Base-by-base conservation (phyloP, 1,140 invertebrate genomes). In the Caerostris darwini region DNA sequence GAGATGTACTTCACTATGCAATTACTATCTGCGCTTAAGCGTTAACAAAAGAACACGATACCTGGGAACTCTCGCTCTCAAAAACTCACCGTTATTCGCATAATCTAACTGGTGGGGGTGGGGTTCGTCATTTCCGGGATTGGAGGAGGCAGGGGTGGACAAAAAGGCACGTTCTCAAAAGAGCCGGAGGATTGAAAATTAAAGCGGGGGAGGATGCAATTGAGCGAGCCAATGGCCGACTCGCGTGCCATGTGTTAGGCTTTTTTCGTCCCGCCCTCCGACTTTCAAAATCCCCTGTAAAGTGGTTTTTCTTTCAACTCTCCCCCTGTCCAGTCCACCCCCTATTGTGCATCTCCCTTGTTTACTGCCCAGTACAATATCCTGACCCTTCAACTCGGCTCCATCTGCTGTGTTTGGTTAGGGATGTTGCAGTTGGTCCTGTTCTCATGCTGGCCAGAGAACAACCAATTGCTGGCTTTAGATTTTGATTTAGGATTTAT, bases 241-340 rank as follows among this genome's bases (percentile, higher is more conserved):
- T 88, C 92, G 92, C 92, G 92, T 94, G 92, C 92, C 92, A 94
- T 89, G 86, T 94, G 92, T 88, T 92, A 56, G 50, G 61, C 91
- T 58, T 71, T 83, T 58, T 71, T 83, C 57, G 14, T 50, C 56
- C 64, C 64, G 59, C 85, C 85, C 57, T 93, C 92, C 64, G 34
- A 34, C 34, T 34, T 34, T 34, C 34, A 34, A 34, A 34, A 34
- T 34, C 34, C 34, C 82, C 53, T 87, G 92, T 77, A 93, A 93
- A 93, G 92, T 93, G 83, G 64, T 93, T 93, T 93, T 93, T 54
- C 57, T 92, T 92, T 91, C 53, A 50, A n/a, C 56, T 69, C 53
- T 19, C 6, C 71, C 53, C 56, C 57, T n/a, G 69, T 53, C 59
- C 90, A 92, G 58, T 50, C 59, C 17, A 64, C 85, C 85, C n/a